phyloP scores from a whole-genome alignment of 2,888 invertebrate genomes.

The Orchesella flavescens region DNA sequence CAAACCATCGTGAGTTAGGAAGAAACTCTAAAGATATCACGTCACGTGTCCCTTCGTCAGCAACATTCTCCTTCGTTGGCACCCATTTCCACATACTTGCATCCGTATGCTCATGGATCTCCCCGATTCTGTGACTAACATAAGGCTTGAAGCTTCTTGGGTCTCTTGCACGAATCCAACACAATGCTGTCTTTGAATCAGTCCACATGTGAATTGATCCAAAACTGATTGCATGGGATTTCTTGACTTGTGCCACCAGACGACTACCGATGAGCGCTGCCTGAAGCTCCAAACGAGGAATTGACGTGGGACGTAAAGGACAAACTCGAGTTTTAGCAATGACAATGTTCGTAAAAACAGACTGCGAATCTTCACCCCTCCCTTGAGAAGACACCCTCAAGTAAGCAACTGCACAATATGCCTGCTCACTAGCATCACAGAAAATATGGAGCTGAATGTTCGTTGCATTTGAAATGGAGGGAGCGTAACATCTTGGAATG shows the following conservation, averaged over 20 bases:
- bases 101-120: conserved; percentile 68
- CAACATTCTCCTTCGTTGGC: conserved; percentile 60
- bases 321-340: conserved; percentile 20
- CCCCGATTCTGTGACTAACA: conserved; percentile 64
- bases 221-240: conserved; percentile 7
- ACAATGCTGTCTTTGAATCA: conserved; percentile 61
- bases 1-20: conserved; percentile 58
- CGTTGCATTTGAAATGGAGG: background rate
- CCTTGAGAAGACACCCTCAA: background rate
- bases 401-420: conserved; percentile 19
- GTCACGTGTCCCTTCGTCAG: conserved; percentile 64
- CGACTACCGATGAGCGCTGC: conserved; percentile 25
- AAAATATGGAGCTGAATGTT: conserved; percentile 9
- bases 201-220: conserved; percentile 60
- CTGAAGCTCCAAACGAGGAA: conserved; percentile 30
- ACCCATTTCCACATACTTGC: conserved; percentile 69
- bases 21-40: background rate
- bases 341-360: background rate
- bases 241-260: background rate
- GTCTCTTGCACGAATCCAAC: conserved; percentile 58
- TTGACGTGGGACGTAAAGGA: conserved; percentile 1
- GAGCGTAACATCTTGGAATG: background rate
- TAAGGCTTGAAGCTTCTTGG: conserved; percentile 55
- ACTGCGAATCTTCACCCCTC: background rate
- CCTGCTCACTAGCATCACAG: conserved; percentile 28